These are phyloP conservation scores for Pseudomugil tenellus DNA, from an alignment of 2,797 vertebrate species.

Conservation along the genomic window DNA sequence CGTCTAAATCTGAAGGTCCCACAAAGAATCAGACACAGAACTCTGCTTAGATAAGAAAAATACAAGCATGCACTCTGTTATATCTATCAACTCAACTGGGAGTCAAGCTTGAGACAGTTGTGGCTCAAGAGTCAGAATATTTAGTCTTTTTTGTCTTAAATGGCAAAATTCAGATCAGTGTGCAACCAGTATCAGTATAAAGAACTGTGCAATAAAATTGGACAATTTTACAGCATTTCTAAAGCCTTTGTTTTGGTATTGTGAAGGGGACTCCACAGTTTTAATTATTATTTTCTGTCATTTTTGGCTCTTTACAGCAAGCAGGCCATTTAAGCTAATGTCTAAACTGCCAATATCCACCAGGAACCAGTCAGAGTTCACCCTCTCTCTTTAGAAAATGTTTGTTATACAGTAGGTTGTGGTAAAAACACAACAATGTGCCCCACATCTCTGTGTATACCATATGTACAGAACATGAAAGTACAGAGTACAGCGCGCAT, in stretches of 20 bases:
- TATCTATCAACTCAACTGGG: constrained; percentile 55
- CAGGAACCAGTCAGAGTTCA: constrained; percentile 72
- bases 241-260: constrained; percentile 45
- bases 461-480: constrained; percentile 77
- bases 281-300: constrained; percentile 22
- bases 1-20: constrained; percentile 78
- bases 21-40: constrained; percentile 76
- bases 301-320: constrained; percentile 63
- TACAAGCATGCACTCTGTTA: constrained; percentile 77
- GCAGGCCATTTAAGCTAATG: constrained; percentile 72
- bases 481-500: constrained; percentile 78
- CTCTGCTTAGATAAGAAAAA: constrained; percentile 71
- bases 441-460: constrained; percentile 74
- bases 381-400: constrained; percentile 75
- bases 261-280: constrained; percentile 55
- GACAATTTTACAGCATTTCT: constrained; percentile 56
- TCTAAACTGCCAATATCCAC: constrained; percentile 75
- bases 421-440: constrained; percentile 77
- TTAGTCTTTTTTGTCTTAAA: constrained; percentile 32
- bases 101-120: constrained; percentile 46
- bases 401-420: constrained; percentile 72
- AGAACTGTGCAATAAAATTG: constrained; percentile 56
- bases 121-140: constrained; percentile 42
- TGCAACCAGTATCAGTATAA: constrained; percentile 63
- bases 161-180: constrained; percentile 61